A percentile compares a stretch with the other conserved stretches of the same genome.
phyloP scores from a whole-genome alignment of 2,797 vertebrate species.

The Denticeps clupeoides region DNA sequence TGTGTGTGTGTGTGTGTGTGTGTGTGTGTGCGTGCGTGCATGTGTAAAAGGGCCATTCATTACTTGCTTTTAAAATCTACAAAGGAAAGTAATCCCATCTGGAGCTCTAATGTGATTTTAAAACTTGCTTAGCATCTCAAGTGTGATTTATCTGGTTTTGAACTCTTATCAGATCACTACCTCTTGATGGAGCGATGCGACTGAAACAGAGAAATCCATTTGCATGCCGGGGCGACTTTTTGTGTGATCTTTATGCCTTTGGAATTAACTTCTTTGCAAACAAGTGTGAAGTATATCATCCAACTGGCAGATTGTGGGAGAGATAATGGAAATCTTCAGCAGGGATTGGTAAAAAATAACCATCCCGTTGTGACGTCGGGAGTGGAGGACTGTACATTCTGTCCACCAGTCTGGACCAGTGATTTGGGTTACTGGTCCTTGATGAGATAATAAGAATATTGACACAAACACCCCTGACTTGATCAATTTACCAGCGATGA shows the following conservation, averaged over 20 bases:
- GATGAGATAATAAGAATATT: too few species aligned
- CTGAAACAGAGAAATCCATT: constrained; percentile 26
- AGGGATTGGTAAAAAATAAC: constrained; percentile 2
- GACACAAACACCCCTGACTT: too few species aligned
- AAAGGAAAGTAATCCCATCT: constrained; percentile 41
- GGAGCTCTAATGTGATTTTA: constrained; percentile 37
- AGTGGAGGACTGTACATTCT: too few species aligned
- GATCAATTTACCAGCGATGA: too few species aligned
- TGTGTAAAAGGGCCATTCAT: constrained; percentile 14
- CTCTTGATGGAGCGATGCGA: constrained; percentile 34
- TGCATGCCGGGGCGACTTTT: constrained; percentile 25
- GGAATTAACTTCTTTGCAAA: constrained; percentile 28
- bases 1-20: background rate
- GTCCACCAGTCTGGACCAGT: too few species aligned
- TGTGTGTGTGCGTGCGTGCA: constrained; percentile 3
- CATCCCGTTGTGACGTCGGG: too few species aligned
- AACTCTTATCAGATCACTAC: constrained; percentile 41
- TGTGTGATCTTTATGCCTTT: constrained; percentile 28
- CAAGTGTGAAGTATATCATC: constrained; percentile 18
- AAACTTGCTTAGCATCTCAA: constrained; percentile 36
- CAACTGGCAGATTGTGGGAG: background rate
- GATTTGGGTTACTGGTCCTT: too few species aligned
- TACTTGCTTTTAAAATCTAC: constrained; percentile 33
- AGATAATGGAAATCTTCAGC: background rate
- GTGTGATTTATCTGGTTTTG: constrained; percentile 33